Evolutionary conservation across 2,888 invertebrate genomes (phyloP).

Genomic region (Drosophila sordidapex): DNA sequence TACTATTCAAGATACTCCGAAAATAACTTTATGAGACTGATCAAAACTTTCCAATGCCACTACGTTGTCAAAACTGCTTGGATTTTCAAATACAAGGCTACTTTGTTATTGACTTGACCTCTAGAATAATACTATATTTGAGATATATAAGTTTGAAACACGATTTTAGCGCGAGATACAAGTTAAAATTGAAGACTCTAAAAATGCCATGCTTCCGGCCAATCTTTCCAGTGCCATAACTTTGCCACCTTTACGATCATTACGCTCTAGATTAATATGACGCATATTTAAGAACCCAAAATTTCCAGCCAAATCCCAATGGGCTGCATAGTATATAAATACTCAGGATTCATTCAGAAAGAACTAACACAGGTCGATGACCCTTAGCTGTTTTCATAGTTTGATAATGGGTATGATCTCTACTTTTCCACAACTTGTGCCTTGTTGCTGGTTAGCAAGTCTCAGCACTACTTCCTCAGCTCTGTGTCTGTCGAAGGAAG

Average conservation of each 20-base stretch:
- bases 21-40: no score
- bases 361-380: neutral
- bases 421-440: neutral
- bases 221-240: neutral
- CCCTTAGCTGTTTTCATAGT: neutral
- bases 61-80: neutral
- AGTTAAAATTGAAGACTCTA: neutral
- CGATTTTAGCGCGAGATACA: neutral
- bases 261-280: neutral
- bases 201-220: neutral
- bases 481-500: constrained; percentile 11
- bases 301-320: neutral
- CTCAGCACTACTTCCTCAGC: neutral
- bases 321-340: neutral
- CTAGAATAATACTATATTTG: neutral
- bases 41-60: no score
- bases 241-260: neutral
- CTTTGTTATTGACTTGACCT: neutral
- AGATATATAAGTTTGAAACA: neutral
- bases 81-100: no score
- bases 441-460: neutral
- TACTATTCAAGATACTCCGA: no score
- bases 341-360: neutral
- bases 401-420: neutral
- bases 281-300: neutral